Base-by-base conservation (phyloP, 1,140 invertebrate genomes). In the Drosophila setifemur region DNA sequence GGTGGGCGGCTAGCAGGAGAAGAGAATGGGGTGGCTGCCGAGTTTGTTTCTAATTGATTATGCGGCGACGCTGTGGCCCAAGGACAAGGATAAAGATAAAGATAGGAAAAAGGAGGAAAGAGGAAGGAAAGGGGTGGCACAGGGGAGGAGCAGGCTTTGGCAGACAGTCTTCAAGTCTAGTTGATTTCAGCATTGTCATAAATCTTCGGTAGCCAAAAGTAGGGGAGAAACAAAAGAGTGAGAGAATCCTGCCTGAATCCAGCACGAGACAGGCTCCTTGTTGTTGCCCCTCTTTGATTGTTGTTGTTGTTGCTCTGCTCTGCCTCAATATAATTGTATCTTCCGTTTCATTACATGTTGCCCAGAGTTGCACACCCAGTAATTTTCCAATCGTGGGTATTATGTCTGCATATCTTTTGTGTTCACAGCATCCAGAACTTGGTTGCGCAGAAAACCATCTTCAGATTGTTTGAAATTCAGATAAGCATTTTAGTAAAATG, bases 261-360 rank as follows among this genome's bases (percentile, higher is more conserved):
- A 60, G 54, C 54, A 63, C 58, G 58, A 63, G 58, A 37, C 60
- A 29, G 60, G 12, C 57, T 64, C 55, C 55, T 63, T 29, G 55
- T 63, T 7, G 37, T 21, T 11, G 6, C 11, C 23, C 6, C 19
- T 21, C 31, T 33, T 33, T 6, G 31, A 2, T 21, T 23, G 40
- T 11, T 43, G 11, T 4, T 43, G 40, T 43, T 63, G 60, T 39
- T 37, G 40, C 16, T 5, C 29, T 35, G 43, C 6, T 25, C 23
- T 57, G 45, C 67, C 44, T 58, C 67, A 45, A 69, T 58, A 70
- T 83, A 82, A 83, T 83, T 83, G 73, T 77, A 83, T 82, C 79
- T 83, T 82, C 77, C 79, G 79, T 83, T 83, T 77, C 73, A 82
- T 83, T 77, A 82, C 57, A 83, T 67, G 78, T 76, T 77, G 52